Evolutionary conservation across 1,140 invertebrate genomes (phyloP).

Genomic region (Meloidogyne chitwoodi): DNA sequence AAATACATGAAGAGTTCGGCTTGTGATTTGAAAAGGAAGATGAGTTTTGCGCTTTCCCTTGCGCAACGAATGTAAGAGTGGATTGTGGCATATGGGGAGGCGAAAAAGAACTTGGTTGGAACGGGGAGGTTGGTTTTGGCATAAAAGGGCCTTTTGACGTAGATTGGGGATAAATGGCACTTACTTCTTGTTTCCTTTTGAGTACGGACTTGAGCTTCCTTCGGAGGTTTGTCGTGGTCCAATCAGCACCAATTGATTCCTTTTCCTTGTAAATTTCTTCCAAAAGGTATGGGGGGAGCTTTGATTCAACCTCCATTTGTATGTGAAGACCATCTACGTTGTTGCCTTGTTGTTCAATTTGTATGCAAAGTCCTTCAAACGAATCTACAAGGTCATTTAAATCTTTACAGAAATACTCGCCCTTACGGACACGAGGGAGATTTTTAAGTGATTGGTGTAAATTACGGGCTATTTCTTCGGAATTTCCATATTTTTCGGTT

Average conservation of each 20-base stretch:
- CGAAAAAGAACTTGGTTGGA: no score
- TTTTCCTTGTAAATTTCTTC: background rate
- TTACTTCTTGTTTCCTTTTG: no score
- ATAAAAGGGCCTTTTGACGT: no score
- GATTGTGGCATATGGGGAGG: no score
- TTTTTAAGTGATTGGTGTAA: background rate
- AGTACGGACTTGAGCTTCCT: no score
- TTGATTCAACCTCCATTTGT: background rate
- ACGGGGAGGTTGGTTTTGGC: no score
- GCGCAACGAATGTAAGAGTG: no score
- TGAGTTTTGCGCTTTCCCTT: no score
- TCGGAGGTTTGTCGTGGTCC: no score
- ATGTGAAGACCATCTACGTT: background rate
- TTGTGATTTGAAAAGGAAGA: no score
- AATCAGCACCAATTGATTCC: background rate
- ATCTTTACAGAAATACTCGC: background rate
- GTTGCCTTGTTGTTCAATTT: background rate
- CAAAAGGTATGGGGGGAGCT: background rate
- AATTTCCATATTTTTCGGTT: background rate
- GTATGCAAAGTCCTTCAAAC: background rate
- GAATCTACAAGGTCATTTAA: background rate
- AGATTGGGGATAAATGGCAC: no score
- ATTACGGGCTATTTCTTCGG: background rate
- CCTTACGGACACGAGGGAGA: background rate
- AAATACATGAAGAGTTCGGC: no score